Percentiles rank a stretch among this genome's conserved stretches.
These are phyloP conservation scores for Tenodera sinensis DNA, from an alignment of 2,888 invertebrate genomes.

Conservation along the genomic window DNA sequence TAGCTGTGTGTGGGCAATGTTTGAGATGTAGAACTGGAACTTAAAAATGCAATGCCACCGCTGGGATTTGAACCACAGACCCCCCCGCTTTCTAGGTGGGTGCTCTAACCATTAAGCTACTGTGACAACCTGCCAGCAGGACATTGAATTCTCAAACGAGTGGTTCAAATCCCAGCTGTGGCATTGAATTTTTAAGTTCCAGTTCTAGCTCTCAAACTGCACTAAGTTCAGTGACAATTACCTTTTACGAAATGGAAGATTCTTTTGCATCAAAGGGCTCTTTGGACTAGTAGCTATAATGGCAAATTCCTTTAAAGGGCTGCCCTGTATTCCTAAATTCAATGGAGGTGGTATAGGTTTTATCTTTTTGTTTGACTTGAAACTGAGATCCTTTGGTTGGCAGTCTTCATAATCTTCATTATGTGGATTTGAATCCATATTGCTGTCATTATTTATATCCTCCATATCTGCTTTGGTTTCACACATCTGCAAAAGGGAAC, in stretches of 20 bases:
- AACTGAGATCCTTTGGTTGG: constrained; percentile 35
- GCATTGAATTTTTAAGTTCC: too few species aligned
- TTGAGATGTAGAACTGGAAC: too few species aligned
- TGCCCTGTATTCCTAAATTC: constrained; percentile 29
- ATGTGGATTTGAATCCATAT: background rate
- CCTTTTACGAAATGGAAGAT: constrained; percentile 37
- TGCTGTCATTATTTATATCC: background rate
- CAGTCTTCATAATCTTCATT: constrained; percentile 25
- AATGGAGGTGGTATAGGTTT: constrained; percentile 36
- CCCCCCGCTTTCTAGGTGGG: too few species aligned
- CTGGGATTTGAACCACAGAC: too few species aligned
- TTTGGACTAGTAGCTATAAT: constrained; percentile 35
- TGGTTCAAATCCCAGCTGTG: too few species aligned
- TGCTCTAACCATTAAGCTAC: too few species aligned
- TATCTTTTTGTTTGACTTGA: constrained; percentile 34
- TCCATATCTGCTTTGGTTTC: background rate
- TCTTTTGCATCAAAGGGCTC: constrained; percentile 36
- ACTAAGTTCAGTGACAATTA: constrained; percentile 1
- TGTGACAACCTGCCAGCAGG: too few species aligned
- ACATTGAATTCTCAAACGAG: too few species aligned
- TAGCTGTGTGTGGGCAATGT: too few species aligned
- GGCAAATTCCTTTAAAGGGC: constrained; percentile 33
- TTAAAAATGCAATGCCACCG: too few species aligned
- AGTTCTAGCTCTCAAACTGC: too few species aligned
- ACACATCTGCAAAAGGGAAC: background rate